Base-by-base conservation (phyloP, 2,797 vertebrate genomes). In the Australoheros facetus region DNA sequence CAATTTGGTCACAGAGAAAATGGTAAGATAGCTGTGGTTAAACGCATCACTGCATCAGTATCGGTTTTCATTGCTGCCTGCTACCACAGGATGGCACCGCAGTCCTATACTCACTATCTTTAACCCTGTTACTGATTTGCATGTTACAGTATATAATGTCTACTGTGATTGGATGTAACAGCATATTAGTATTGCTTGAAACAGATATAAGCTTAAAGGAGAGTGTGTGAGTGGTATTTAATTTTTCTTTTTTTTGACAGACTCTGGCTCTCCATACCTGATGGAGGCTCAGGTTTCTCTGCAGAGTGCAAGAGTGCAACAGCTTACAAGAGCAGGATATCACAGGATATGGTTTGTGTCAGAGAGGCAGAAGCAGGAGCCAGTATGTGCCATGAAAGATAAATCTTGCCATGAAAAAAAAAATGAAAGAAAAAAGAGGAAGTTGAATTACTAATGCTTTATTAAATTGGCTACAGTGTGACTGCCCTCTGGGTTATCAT, bases 311-410 rank as follows among this genome's bases (percentile, higher is more conserved):
- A 96, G 85, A 59, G 13, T 45, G 9, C 71, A 54, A 16, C 11
- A 0, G 56, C 93, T n/a, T 96, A 96, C 71, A 81, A 87, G 0
- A 92, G 93, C 66, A 71, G 85, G 72, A 83, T 97, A 85, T 94
- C 95, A 0, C 80, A 94, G 9, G 92, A 95, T 64, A 97, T 97
- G 97, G 45, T 97, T 21, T 98, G 97, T 64, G 96, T 95, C 0
- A 94, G 93, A 21, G 91, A 82, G 28, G 87, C 91, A 9, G 1
- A 3, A 28, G 93, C 95, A 14, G 84, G 48, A 19, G 1, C 86
- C 2, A 90, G 95, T 56, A 89, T 92, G 42, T 97, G 96, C 83
- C 95, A 95, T 89, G 97, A 97, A 93, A 92, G 82, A 74, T 28
- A 3, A 69, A 80, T 12, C 26, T 17, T 17, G 21, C 51, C 30